These are phyloP conservation scores for Pomacea canaliculata DNA, from an alignment of 2,888 invertebrate species.

Conservation along the genomic window DNA sequence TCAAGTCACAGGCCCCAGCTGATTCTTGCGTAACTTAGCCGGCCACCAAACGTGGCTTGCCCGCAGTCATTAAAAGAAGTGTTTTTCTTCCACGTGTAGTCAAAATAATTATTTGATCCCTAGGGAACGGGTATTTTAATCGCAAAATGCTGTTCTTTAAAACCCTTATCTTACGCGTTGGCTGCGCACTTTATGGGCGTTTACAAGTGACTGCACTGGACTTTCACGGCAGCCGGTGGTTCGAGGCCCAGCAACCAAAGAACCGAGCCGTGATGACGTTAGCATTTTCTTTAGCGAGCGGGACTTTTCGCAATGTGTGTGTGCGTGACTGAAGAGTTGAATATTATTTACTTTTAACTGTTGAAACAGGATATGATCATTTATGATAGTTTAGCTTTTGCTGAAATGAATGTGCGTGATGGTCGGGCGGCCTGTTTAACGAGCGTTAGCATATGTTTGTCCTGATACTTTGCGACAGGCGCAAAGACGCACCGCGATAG, in stretches of 20 bases:
- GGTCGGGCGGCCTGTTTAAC: background rate
- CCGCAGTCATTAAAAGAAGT: too few relatives aligned
- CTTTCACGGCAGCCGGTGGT: too few relatives aligned
- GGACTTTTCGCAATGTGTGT: background rate
- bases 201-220: too few relatives aligned
- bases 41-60: background rate
- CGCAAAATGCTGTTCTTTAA: too few relatives aligned
- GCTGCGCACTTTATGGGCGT: too few relatives aligned
- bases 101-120: too few relatives aligned
- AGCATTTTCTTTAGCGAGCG: constrained; percentile 18
- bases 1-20: constrained; percentile 20
- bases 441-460: background rate
- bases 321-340: background rate
- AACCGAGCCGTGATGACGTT: constrained; percentile 21
- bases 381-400: too few relatives aligned
- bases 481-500: constrained; percentile 17
- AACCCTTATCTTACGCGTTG: too few relatives aligned
- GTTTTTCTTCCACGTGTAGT: too few relatives aligned
- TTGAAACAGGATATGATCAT: too few relatives aligned
- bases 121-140: too few relatives aligned
- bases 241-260: constrained; percentile 9
- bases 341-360: background rate
- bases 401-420: background rate
- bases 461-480: constrained; percentile 8
- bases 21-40: constrained; percentile 7